These are phyloP conservation scores for Amia ocellicauda DNA, from an alignment of 2,113 vertebrate genomes.

Conservation along the genomic window DNA sequence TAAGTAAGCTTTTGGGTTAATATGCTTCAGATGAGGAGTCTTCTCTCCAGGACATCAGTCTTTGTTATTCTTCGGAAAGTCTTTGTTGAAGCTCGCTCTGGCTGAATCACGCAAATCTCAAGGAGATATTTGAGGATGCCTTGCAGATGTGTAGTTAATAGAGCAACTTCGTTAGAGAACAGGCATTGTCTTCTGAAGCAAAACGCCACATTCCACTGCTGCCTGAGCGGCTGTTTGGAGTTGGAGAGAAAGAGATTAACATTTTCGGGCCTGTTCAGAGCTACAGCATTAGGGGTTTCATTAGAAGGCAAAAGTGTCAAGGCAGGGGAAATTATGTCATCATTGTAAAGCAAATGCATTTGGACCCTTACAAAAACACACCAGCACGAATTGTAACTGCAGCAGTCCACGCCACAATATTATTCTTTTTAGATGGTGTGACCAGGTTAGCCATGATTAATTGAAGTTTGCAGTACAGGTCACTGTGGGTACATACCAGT, in stretches of 20 bases:
- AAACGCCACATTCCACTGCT: background rate
- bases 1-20: conserved; percentile 13
- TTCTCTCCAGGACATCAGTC: conserved; percentile 24
- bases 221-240: background rate
- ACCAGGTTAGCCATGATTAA: conserved; percentile 3
- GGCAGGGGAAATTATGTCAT: background rate
- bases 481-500: background rate
- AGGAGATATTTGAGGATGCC: background rate
- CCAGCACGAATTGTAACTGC: background rate
- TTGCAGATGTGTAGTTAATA: background rate
- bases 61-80: conserved; percentile 37
- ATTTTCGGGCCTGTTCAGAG: background rate
- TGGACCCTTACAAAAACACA: background rate
- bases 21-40: conserved; percentile 13
- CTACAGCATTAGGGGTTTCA: background rate
- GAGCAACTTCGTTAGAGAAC: background rate
- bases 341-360: background rate
- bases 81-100: conserved; percentile 36
- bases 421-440: background rate
- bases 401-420: background rate
- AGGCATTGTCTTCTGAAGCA: background rate
- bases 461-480: conserved; percentile 1
- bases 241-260: too few relatives aligned
- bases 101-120: conserved; percentile 7
- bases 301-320: background rate